Evolutionary conservation across 1,140 invertebrate species (phyloP), one percentile per base, ranked within the genome.

Genomic region (Zaprionus kolodkinae): DNA sequence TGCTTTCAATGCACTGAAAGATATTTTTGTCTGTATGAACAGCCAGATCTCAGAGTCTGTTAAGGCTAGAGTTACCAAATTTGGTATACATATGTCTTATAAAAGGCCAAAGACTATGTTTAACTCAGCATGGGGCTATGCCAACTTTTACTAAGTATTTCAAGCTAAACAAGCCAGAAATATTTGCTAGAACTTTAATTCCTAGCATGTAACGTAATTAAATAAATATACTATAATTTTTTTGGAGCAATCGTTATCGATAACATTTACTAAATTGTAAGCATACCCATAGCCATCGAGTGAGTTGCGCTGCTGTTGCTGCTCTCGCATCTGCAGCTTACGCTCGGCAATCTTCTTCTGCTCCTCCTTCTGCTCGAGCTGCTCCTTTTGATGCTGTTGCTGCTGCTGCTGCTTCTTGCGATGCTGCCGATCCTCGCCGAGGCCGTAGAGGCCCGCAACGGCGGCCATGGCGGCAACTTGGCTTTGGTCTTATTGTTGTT

Each of bases 401-500:
- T 92, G 90, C 21, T 92, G 88, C 33, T 92, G 91, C 60, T 92
- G 90, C 54, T 92, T 92, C 59, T 91, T 91, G 38, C 91, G 88
- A 74, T 92, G 91, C 71, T 92, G 91, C 36, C 92, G 91, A 83
- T 92, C 92, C 71, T 92, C 91, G 64, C 92, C 92, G 21, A 92
- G 87, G 56, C 91, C 91, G 67, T 92, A 92, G 7, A 92, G 84
- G 66, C 92, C 92, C 54, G 92, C 92, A 69, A 92, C 92, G 66
- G 92, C 92, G 30, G 92, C 92, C 92, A 92, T 92, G 67, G 45
- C 72, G 57, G 43, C 76, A 55, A 59, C 57, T 30, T 15, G 36
- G 52, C 27, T 3, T 30, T 1, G 27, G 27, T 0, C 27, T 30
- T 30, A 30, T 3, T 30, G 21, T 21, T 21, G 21, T 21, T 21